Percentiles rank a stretch among this genome's conserved stretches.
These are phyloP conservation scores for Coelopa pilipes DNA, from an alignment of 2,888 invertebrate genomes.

Conservation along the genomic window DNA sequence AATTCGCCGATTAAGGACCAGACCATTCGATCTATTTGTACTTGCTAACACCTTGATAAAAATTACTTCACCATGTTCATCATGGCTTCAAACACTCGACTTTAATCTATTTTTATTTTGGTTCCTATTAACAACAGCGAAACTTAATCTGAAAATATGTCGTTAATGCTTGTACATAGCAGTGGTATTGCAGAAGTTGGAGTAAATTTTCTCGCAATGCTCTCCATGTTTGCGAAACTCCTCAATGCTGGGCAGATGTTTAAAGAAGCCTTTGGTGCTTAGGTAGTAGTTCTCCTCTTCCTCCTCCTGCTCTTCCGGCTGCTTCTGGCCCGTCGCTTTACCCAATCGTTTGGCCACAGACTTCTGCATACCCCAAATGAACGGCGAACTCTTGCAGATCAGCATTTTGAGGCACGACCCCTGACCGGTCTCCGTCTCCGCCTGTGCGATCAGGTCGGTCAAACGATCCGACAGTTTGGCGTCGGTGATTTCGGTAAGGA, in stretches of 20 bases:
- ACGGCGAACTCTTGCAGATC: constrained; percentile 81
- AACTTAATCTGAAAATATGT: neutral
- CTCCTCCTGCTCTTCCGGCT: constrained; percentile 38
- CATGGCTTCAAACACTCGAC: neutral
- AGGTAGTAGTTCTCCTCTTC: constrained; percentile 41
- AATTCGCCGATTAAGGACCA: no score
- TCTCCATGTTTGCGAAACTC: constrained; percentile 73
- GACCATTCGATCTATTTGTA: no score
- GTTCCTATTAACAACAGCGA: neutral
- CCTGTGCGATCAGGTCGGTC: constrained; percentile 71
- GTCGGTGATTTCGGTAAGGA: constrained; percentile 72
- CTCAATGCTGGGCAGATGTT: constrained; percentile 72
- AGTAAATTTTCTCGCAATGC: constrained; percentile 73
- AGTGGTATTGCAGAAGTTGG: constrained; percentile 60
- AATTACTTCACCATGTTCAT: neutral
- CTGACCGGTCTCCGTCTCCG: constrained; percentile 70
- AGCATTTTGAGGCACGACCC: constrained; percentile 78
- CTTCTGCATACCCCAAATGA: constrained; percentile 81
- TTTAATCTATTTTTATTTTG: neutral
- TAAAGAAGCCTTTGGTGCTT: constrained; percentile 68
- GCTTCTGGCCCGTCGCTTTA: constrained; percentile 52
- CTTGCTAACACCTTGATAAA: no score
- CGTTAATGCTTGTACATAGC: neutral
- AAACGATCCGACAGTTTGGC: constrained; percentile 73
- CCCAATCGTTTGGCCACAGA: constrained; percentile 67